Percentiles rank a stretch among this genome's conserved stretches.
Evolutionary conservation across 2,113 vertebrate genomes (phyloP).

Genomic region (Mirounga angustirostris): DNA sequence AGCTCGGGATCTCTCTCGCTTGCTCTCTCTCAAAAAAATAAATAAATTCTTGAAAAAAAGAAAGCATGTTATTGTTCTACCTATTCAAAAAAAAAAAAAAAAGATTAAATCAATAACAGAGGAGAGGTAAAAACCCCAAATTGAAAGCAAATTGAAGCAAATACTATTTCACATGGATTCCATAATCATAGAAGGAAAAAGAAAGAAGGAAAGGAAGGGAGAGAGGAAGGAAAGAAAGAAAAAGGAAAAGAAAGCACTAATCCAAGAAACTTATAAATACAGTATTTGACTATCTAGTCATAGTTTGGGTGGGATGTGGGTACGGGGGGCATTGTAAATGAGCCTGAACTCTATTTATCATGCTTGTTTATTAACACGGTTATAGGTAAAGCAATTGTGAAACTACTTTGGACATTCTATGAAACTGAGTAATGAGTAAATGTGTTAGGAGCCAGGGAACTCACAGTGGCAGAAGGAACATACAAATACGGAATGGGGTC

Average conservation of each 20-base stretch:
- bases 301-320: neutral
- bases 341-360: neutral
- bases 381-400: neutral
- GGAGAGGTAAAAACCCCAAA: neutral
- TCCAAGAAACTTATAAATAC: neutral
- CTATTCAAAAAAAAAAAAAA: constrained; percentile 6
- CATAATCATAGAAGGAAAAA: neutral
- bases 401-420: neutral
- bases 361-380: neutral
- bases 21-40: neutral
- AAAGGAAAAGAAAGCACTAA: neutral
- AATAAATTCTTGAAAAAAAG: neutral
- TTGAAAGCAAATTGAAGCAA: neutral
- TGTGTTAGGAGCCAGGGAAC: neutral
- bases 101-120: neutral
- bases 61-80: neutral
- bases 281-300: neutral
- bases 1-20: neutral
- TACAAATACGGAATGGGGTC: neutral
- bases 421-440: neutral
- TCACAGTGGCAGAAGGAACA: neutral
- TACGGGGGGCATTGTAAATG: neutral
- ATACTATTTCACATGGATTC: neutral
- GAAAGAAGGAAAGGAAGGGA: neutral
- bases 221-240: neutral